A percentile compares a stretch with the other conserved stretches of the same genome.
phyloP scores from a whole-genome alignment of 2,888 invertebrate genomes.

The Caradrina clavipalpis region DNA sequence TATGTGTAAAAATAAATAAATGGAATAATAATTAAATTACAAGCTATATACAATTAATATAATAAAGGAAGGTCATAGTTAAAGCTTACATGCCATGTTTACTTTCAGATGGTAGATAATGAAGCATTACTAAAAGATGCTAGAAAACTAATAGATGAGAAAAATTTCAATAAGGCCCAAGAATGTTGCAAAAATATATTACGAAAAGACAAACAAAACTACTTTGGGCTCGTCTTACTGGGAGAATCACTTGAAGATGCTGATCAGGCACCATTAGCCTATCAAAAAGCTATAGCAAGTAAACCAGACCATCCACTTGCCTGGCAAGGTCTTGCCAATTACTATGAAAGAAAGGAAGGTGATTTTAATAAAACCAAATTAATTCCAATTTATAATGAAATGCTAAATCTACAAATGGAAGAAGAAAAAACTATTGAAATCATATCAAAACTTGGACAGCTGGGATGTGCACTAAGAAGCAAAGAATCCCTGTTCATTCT shows the following conservation, averaged over 20 bases:
- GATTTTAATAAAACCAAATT: constrained; percentile 88
- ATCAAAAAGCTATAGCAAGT: constrained; percentile 89
- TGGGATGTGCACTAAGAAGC: constrained; percentile 77
- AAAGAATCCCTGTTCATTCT: constrained; percentile 72
- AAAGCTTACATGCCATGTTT: not conserved
- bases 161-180: constrained; percentile 94
- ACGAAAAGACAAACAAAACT: constrained; percentile 94
- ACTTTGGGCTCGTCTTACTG: constrained; percentile 95
- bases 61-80: no score
- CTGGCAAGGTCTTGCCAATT: constrained; percentile 95
- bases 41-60: no score
- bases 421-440: constrained; percentile 91
- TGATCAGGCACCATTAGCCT: constrained; percentile 93
- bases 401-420: constrained; percentile 93
- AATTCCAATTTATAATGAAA: constrained; percentile 92
- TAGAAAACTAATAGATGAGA: constrained; percentile 94
- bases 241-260: constrained; percentile 95
- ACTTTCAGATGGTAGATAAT: constrained; percentile 90
- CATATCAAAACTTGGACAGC: constrained; percentile 87
- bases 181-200: constrained; percentile 95
- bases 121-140: constrained; percentile 95
- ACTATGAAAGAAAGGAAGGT: constrained; percentile 93
- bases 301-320: constrained; percentile 91
- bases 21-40: no score
- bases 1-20: no score